Evolutionary conservation across 2,888 invertebrate species (phyloP).

Genomic region (Thymelicus acteon): DNA sequence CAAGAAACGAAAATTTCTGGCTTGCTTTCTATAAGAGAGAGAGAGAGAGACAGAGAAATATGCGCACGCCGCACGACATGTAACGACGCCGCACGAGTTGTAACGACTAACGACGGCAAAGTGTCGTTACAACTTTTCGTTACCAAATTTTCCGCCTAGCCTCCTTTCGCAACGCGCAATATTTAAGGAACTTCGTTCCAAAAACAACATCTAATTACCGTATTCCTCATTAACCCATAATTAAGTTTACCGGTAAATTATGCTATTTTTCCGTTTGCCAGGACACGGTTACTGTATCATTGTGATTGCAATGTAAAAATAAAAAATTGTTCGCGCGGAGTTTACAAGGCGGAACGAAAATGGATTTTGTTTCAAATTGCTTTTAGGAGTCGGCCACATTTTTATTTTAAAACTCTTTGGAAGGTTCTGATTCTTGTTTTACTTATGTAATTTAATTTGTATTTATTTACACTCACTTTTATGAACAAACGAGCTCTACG

Average conservation of each 20-base stretch:
- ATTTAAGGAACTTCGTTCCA: too few species aligned
- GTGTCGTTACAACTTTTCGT: too few species aligned
- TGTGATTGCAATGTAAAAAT: not conserved
- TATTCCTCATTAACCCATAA: conserved; percentile 29
- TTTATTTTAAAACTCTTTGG: not conserved
- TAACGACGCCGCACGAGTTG: too few species aligned
- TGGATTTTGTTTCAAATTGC: not conserved
- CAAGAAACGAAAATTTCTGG: too few species aligned
- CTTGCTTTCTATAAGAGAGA: too few species aligned
- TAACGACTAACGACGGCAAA: too few species aligned
- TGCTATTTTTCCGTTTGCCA: conserved; percentile 6
- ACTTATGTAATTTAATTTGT: too few species aligned
- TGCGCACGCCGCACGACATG: too few species aligned
- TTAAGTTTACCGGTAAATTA: conserved; percentile 23
- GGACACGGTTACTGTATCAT: conserved; percentile 8
- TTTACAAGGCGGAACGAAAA: conserved; percentile 14
- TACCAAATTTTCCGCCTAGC: too few species aligned
- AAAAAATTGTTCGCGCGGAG: not conserved
- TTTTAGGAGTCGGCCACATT: not conserved
- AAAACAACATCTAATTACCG: conserved; percentile 10
- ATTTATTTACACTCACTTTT: not conserved
- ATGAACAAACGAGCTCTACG: too few species aligned
- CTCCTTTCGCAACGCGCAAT: too few species aligned
- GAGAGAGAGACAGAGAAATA: too few species aligned
- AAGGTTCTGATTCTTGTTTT: not conserved